Evolutionary conservation across 2,888 invertebrate species (phyloP), one percentile per base, ranked within the genome.

Genomic region (Torymus texanus): DNA sequence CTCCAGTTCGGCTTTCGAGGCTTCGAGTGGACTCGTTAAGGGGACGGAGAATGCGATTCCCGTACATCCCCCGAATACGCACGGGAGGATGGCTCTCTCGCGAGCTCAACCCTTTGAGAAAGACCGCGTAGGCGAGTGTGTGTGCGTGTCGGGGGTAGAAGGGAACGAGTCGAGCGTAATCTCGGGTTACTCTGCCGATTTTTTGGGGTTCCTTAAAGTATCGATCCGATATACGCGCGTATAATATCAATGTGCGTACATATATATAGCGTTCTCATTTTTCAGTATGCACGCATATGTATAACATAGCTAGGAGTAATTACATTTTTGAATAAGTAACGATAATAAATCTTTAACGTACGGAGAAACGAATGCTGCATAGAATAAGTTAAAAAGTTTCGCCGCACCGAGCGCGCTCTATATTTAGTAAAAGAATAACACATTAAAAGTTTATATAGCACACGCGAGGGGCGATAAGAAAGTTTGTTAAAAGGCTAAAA

Each of bases 1-100:
- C 85, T 84, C 83, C 83, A 84, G 84, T 85, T 86, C 85, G 81
- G 87, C 87, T 80, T 77, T 77, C 74, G 74, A 59, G 50, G 78
- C 56, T 86, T 86, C 86, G 87, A 85, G 86, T 83, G 81, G 83
- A 82, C 83, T 85, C 84, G 84, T 86, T 84, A 84, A 84, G 82
- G 81, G 80, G 81, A 82, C 67, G 62, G 63, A 75, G 75, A 66
- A 68, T 76, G 70, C 78, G 78, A 79, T 66, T 66, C 29, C 66
- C 41, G 71, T 70, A 70, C 58, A 29, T 29, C 29, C 21, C 62
- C 67, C 24, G 59, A 67, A 67, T 74, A 41, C 24, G 50, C 21
- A 16, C 58, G 53, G 5, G 55, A 24, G 16, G 16, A 8, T 41
- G 41, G 41, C 41, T 13, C 24, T 13, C 16, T 2, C 11, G 11